Percentiles rank a stretch among this genome's conserved stretches.
These are phyloP conservation scores for Bombus waltoni DNA, from an alignment of 1,140 invertebrate genomes.

Conservation along the genomic window DNA sequence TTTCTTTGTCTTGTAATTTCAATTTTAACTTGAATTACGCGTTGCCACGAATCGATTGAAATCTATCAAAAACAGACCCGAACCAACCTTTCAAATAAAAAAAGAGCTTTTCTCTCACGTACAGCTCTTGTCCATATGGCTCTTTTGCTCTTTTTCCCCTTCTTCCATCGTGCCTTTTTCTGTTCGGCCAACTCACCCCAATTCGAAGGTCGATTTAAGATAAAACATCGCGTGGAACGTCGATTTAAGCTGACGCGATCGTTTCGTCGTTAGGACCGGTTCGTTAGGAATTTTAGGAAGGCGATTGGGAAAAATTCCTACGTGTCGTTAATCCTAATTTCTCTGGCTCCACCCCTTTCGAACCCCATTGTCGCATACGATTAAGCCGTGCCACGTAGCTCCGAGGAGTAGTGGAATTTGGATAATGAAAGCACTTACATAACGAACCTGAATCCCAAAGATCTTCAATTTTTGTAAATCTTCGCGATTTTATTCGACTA, in stretches of 20 bases:
- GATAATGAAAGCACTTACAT: neutral
- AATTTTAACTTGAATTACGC: slow-evolving; percentile 1
- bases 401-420: too few relatives aligned
- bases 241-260: slow-evolving; percentile 40
- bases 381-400: neutral
- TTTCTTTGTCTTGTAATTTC: neutral
- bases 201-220: slow-evolving; percentile 24
- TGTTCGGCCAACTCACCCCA: neutral
- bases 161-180: too few relatives aligned
- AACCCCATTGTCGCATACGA: slow-evolving; percentile 10
- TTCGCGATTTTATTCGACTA: too few relatives aligned
- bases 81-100: neutral
- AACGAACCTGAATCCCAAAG: too few relatives aligned
- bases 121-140: neutral
- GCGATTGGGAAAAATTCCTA: slow-evolving; percentile 3
- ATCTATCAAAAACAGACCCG: neutral
- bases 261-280: slow-evolving; percentile 5
- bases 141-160: neutral
- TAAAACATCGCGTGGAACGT: slow-evolving; percentile 38
- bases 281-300: slow-evolving; percentile 24
- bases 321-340: slow-evolving; percentile 9
- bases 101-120: too few relatives aligned
- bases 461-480: too few relatives aligned
- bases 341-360: too few relatives aligned
- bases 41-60: neutral